Percentiles rank a stretch among this genome's conserved stretches.
Evolutionary conservation across 2,797 vertebrate species (phyloP).

Genomic region (Lepilemur septentrionalis): DNA sequence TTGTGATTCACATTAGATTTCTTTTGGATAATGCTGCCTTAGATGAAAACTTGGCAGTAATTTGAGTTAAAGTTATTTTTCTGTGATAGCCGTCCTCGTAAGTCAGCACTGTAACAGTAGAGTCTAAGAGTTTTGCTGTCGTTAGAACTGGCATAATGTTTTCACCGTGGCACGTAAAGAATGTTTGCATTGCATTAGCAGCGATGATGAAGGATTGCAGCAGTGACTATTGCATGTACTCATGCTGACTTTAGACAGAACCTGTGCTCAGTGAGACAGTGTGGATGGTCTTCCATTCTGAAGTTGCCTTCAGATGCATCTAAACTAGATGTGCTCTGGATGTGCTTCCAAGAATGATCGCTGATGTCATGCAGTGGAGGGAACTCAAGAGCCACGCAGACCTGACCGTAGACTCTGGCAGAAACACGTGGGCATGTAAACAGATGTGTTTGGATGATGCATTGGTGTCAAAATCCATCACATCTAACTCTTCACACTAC

Average conservation of each 20-base stretch:
- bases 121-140: background rate
- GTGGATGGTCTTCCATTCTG: background rate
- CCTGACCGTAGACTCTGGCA: background rate
- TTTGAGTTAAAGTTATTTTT: background rate
- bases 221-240: background rate
- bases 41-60: background rate
- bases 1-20: background rate
- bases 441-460: background rate
- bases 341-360: background rate
- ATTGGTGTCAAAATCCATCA: background rate
- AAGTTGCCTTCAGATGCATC: background rate
- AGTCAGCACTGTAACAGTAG: background rate
- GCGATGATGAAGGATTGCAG: background rate
- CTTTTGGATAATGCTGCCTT: background rate
- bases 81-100: background rate
- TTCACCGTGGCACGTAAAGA: background rate
- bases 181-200: background rate
- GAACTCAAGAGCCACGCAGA: background rate
- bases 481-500: background rate
- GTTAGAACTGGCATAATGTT: background rate
- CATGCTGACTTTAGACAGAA: background rate
- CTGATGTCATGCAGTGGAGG: too few relatives aligned
- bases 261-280: background rate
- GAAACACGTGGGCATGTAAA: rapidly evolving
- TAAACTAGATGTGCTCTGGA: background rate